These are phyloP conservation scores for Machimus rusticus DNA, from an alignment of 2,888 invertebrate genomes.

Conservation along the genomic window DNA sequence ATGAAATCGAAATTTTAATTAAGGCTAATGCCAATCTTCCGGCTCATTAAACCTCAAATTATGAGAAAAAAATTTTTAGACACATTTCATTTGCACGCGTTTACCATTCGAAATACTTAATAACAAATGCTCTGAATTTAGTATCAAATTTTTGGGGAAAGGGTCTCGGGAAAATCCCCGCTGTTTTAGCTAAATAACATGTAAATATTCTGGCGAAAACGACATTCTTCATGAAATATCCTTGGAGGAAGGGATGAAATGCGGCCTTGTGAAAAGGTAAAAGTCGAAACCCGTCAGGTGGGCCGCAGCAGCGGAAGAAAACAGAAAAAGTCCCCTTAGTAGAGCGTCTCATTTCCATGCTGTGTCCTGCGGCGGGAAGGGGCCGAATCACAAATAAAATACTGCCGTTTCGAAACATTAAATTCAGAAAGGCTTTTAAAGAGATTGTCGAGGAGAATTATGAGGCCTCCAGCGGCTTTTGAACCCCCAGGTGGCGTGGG, in stretches of 20 bases:
- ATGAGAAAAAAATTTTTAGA: not conserved
- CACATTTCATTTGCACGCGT: not conserved
- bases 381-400: constrained; percentile 18
- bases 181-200: not conserved
- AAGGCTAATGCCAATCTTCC: not conserved
- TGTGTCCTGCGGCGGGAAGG: not conserved
- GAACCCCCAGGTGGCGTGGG: not conserved
- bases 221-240: not conserved
- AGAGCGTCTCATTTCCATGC: not conserved
- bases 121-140: not conserved
- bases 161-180: not conserved
- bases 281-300: constrained; percentile 5
- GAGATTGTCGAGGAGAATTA: constrained; percentile 24
- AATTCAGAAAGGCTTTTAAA: constrained; percentile 27
- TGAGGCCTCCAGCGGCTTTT: constrained; percentile 17
- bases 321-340: not conserved
- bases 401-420: constrained; percentile 26
- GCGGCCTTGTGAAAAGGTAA: not conserved
- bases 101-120: not conserved
- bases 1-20: not conserved
- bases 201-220: not conserved
- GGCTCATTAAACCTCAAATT: not conserved
- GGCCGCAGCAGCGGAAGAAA: not conserved
- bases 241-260: not conserved
- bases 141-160: not conserved